Percentiles rank a stretch among this genome's conserved stretches.
phyloP scores from a whole-genome alignment of 2,888 invertebrate genomes.

The Papilio protenor region DNA sequence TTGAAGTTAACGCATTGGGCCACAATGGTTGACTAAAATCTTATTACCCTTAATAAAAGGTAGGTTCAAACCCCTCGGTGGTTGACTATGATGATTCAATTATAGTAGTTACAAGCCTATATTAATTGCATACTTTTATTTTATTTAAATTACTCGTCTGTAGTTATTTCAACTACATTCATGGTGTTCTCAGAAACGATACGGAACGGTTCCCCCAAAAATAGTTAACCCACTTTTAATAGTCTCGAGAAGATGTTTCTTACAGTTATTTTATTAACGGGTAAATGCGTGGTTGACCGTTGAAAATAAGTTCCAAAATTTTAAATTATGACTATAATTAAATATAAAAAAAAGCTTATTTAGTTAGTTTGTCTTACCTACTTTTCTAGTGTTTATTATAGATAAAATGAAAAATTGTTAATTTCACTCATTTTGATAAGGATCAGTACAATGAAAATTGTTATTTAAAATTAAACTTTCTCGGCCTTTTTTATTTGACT shows the following conservation, averaged over 20 bases:
- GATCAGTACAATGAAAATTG: not conserved
- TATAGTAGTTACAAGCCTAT: no score
- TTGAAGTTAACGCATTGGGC: not conserved
- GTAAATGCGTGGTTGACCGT: not conserved
- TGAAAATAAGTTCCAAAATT: not conserved
- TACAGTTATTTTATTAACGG: slow-evolving; percentile 25
- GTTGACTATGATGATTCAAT: no score
- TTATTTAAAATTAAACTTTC: not conserved
- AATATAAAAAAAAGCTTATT: not conserved
- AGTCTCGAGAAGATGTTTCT: slow-evolving; percentile 12
- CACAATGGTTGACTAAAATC: not conserved
- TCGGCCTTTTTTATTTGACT: not conserved
- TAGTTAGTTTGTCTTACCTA: no score
- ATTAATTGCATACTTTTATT: not conserved
- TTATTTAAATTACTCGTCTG: not conserved
- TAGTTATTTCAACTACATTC: not conserved
- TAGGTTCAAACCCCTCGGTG: not conserved
- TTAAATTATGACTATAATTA: not conserved
- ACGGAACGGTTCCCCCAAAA: slow-evolving; percentile 16
- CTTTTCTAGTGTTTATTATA: not conserved
- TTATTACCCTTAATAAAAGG: not conserved
- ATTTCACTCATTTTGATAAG: not conserved
- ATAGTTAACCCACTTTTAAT: slow-evolving; percentile 29
- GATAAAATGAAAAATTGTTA: not conserved
- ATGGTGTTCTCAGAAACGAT: slow-evolving; percentile 25